Evolutionary conservation across 2,797 vertebrate species (phyloP), one percentile per base, ranked within the genome.

Genomic region (Enteromius treurensis): DNA sequence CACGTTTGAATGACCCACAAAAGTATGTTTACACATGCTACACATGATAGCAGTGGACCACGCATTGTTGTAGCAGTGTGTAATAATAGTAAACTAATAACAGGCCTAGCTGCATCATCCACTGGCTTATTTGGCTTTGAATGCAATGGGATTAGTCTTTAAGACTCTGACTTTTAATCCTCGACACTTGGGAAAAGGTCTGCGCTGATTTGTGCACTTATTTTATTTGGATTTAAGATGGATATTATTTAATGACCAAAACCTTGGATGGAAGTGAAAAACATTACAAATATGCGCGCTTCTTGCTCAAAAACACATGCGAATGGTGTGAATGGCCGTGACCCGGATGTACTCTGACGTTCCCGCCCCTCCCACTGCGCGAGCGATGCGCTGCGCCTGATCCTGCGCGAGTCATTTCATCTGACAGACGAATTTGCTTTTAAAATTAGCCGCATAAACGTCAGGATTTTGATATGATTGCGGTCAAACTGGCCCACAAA

Each of bases 321-420:
- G 68, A 7, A 2, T 19, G 21, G 3, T 58, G 23, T 65, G 23
- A 42, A 60, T 11, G 23, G 10, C n/a, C 51, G 7, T 65, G 80
- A 82, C 71, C 80, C 81, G 81, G 81, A 83, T 45, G 51, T 83
- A 34, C 49, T 83, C 13, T 40, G 49, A 47, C 37, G 34, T 77
- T 13, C 58, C 21, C 19, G 32, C 71, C 49, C 47, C 81, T 21
- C 47, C 34, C 81, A 68, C 34, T 60, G 74, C 81, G 74, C 47
- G 32, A 82, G 42, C 8, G 29, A 81, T 76, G 81, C 62, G 73
- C 64, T 76, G 81, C 73, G 73, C 7, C 34, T 51, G 34, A 42
- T 58, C 15, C 47, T 68, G 62, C 29, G 19, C 17, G n/a, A 76
- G 29, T 8, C 6, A 15, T 29, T 21, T 5, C 11, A 23, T 47